phyloP scores from a whole-genome alignment of 2,113 vertebrate species.

The Tetrao urogallus region DNA sequence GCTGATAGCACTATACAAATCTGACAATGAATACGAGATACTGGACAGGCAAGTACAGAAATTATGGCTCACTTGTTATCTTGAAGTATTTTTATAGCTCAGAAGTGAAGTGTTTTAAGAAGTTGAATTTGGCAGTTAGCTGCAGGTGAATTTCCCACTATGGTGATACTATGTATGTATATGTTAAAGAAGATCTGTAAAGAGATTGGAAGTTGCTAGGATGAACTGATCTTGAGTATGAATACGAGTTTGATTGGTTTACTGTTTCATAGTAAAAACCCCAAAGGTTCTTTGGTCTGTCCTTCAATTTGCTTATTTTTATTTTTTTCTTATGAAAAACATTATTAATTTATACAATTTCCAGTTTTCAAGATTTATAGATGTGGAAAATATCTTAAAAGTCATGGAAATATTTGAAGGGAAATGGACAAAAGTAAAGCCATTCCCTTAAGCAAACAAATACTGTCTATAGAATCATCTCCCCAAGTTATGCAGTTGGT shows the following conservation, averaged over 20 bases:
- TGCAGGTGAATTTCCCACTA: not conserved
- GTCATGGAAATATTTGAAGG: not conserved
- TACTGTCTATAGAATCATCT: not conserved
- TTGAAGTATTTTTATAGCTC: not conserved
- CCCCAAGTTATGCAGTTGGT: not conserved
- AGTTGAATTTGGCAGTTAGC: not conserved
- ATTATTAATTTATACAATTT: not conserved
- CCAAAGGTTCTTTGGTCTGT: not conserved
- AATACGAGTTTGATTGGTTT: not conserved
- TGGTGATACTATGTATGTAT: not conserved
- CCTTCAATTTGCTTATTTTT: not conserved
- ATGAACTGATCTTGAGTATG: not conserved
- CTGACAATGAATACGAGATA: conserved; percentile 90
- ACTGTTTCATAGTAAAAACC: not conserved
- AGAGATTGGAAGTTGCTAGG: not conserved
- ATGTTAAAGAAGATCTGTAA: not conserved
- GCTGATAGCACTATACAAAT: conserved; percentile 89
- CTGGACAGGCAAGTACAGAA: conserved; percentile 87
- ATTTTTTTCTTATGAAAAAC: not conserved
- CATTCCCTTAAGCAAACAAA: not conserved
- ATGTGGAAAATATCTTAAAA: not conserved
- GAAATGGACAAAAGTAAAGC: not conserved
- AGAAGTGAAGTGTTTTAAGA: not conserved
- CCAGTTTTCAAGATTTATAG: not conserved
- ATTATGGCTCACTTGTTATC: not conserved